Percentiles rank a stretch among this genome's conserved stretches.
Conservation (phyloP, 2,113 vertebrate genomes). For the Sander lucioperca region DNA sequence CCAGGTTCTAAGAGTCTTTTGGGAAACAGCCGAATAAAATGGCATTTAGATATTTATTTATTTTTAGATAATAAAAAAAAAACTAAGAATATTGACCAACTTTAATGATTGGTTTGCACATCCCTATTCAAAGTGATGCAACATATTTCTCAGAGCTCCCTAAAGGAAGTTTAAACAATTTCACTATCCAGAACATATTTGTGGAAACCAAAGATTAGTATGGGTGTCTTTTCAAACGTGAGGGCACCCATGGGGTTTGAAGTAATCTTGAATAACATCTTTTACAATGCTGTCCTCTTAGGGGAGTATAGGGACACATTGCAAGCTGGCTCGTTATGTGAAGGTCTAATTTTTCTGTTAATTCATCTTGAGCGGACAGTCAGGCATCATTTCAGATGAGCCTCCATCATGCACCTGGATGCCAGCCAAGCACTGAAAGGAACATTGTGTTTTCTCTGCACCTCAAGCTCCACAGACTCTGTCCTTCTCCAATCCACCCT, state of each 20-base stretch:
- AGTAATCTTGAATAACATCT: background rate
- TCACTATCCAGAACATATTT: slow-evolving; percentile 7
- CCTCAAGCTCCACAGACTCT: slow-evolving; percentile 11
- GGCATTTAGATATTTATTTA: background rate
- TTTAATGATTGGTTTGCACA: background rate
- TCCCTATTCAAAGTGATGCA: slow-evolving; percentile 2
- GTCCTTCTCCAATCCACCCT: slow-evolving; percentile 11
- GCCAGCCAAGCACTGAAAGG: slow-evolving; percentile 34
- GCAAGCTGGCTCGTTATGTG: slow-evolving; percentile 35
- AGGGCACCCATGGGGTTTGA: slow-evolving; percentile 5
- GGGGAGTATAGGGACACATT: slow-evolving; percentile 2
- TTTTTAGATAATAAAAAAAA: too few species aligned
- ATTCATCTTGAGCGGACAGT: slow-evolving; percentile 43
- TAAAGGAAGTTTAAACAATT: background rate
- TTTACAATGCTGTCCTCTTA: slow-evolving; percentile 12
- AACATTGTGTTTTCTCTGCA: slow-evolving; percentile 52
- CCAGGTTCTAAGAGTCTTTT: background rate
- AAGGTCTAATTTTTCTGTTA: slow-evolving; percentile 44
- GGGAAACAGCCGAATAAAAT: background rate
- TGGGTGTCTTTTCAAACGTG: slow-evolving; percentile 1
- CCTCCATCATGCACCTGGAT: slow-evolving; percentile 47
- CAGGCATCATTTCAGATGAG: slow-evolving; percentile 47
- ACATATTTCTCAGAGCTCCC: background rate
- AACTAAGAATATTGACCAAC: background rate
- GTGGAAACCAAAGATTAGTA: background rate